These are phyloP conservation scores for Vimba vimba DNA, from an alignment of 2,113 vertebrate species.

Conservation along the genomic window DNA sequence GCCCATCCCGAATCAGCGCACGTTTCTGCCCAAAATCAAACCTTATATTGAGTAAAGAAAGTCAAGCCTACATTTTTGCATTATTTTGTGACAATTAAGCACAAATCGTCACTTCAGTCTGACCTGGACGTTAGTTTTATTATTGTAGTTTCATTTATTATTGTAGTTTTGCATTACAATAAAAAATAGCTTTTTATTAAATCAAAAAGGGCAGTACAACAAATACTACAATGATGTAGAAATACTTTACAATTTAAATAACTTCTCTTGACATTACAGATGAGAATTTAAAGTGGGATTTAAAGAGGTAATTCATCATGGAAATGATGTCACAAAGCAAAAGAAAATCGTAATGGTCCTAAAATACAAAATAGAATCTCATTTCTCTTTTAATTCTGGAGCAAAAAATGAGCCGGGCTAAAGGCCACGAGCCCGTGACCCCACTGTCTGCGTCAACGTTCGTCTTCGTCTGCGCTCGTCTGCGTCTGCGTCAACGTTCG, in stretches of 20 bases:
- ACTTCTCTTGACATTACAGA: neutral
- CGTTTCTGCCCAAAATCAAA: neutral
- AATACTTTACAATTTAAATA: slow-evolving; percentile 13
- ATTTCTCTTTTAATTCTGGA: neutral
- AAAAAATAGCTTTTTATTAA: slow-evolving; percentile 35
- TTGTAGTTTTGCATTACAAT: slow-evolving; percentile 13
- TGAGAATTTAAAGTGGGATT: neutral
- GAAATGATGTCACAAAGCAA: neutral
- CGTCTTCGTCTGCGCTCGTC: too few species aligned
- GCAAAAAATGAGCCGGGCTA: neutral
- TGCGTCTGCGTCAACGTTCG: too few species aligned
- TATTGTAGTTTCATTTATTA: slow-evolving; percentile 5
- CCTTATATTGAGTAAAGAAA: neutral
- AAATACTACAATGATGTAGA: slow-evolving; percentile 12
- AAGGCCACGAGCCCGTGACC: too few species aligned
- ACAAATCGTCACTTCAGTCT: neutral
- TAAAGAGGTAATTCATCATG: slow-evolving; percentile 7
- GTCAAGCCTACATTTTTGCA: neutral
- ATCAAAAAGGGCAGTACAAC: slow-evolving; percentile 15
- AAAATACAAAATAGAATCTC: slow-evolving; percentile 9
- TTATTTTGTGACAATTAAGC: neutral
- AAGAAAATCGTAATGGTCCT: neutral
- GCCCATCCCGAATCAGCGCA: neutral
- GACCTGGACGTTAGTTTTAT: neutral
- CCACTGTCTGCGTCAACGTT: too few species aligned